Percentiles rank a stretch among this genome's conserved stretches.
Conservation (phyloP, 2,797 vertebrate genomes). For the Anabas testudineus region DNA sequence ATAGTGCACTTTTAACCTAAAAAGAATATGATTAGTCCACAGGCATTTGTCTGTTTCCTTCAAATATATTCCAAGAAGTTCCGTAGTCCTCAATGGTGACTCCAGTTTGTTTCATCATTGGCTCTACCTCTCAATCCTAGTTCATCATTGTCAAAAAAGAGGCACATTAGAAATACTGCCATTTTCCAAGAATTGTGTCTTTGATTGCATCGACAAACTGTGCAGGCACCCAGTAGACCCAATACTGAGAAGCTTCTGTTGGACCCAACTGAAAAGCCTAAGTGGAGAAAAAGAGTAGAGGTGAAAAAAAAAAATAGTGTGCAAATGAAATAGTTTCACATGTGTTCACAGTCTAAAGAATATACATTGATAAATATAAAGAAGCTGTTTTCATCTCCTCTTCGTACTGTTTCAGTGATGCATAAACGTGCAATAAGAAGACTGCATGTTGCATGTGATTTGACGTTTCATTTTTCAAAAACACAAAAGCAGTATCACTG, state of each 20-base stretch:
- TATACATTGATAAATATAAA: background rate
- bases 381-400: background rate
- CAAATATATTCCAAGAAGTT: conserved; percentile 77
- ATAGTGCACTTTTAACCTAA: conserved; percentile 85
- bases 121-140: conserved; percentile 85
- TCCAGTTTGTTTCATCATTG: conserved; percentile 87
- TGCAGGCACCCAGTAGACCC: conserved; percentile 99
- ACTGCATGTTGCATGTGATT: background rate
- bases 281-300: conserved; percentile 39
- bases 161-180: conserved; percentile 99
- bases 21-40: conserved; percentile 82
- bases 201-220: conserved; percentile 99
- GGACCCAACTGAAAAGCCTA: conserved; percentile 99
- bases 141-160: conserved; percentile 95
- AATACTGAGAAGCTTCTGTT: conserved; percentile 99
- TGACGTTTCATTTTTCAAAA: conserved; percentile 11
- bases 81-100: conserved; percentile 71
- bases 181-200: conserved; percentile 99
- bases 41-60: conserved; percentile 83
- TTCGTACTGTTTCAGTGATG: conserved; percentile 13
- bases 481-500: conserved; percentile 5
- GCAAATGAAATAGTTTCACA: conserved; percentile 1
- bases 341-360: conserved; percentile 2
- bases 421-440: background rate
- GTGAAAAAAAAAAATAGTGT: conserved; percentile 19